Conservation (phyloP, 2,888 invertebrate genomes). For the Chloromyia formosa region DNA sequence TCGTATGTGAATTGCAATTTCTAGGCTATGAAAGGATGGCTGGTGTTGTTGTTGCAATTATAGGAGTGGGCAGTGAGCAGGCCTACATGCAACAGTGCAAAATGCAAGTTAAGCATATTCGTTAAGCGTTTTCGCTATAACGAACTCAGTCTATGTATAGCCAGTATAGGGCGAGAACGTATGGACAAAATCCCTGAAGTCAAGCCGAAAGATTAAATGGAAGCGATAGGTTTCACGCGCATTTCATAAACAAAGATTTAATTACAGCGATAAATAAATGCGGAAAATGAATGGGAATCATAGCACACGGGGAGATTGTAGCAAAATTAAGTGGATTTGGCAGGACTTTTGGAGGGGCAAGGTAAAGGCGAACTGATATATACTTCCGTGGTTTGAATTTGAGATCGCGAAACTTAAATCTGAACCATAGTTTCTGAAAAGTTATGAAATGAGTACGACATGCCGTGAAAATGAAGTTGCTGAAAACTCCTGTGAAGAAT, state of each 20-base stretch:
- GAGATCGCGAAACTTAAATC: too few relatives aligned
- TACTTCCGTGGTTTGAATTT: too few relatives aligned
- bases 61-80: not conserved
- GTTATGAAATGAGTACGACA: too few relatives aligned
- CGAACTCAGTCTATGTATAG: not conserved
- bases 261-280: slow-evolving; percentile 42
- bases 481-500: too few relatives aligned
- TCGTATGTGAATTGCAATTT: not conserved
- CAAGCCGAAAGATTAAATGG: slow-evolving; percentile 39
- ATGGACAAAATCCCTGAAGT: slow-evolving; percentile 14
- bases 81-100: slow-evolving; percentile 1
- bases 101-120: slow-evolving; percentile 1
- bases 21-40: not conserved
- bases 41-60: not conserved
- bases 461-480: too few relatives aligned
- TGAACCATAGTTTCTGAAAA: too few relatives aligned
- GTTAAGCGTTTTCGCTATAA: not conserved
- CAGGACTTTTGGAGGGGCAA: too few relatives aligned
- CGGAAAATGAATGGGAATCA: slow-evolving; percentile 38
- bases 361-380: too few relatives aligned
- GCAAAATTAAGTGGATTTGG: too few relatives aligned
- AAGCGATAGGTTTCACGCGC: slow-evolving; percentile 42
- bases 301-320: not conserved
- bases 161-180: not conserved
- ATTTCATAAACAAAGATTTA: slow-evolving; percentile 44